Evolutionary conservation across 2,113 vertebrate species (phyloP).

Genomic region (Centropus bengalensis): DNA sequence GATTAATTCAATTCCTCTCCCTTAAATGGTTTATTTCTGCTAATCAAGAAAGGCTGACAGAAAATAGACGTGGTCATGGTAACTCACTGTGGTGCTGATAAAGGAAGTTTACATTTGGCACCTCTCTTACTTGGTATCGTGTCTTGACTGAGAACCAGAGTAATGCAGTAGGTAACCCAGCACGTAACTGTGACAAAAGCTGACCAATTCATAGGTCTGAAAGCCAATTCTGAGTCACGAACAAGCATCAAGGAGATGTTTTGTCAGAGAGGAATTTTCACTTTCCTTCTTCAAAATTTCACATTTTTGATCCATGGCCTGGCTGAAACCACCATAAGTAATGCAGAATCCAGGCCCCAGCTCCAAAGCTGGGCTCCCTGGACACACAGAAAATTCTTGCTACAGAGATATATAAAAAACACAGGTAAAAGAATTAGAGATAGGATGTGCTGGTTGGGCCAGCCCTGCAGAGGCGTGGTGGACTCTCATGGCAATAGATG

Average conservation of each 20-base stretch:
- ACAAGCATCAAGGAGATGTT: not conserved
- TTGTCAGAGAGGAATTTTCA: not conserved
- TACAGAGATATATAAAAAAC: not conserved
- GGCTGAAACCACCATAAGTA: not conserved
- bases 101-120: not conserved
- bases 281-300: not conserved
- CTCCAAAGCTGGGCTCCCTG: not conserved
- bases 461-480: too few relatives aligned
- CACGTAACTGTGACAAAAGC: not conserved
- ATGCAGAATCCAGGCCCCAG: not conserved
- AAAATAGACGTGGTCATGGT: not conserved
- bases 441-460: accelerated
- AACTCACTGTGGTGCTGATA: not conserved
- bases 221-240: not conserved
- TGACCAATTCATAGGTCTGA: not conserved
- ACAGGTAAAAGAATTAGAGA: not conserved
- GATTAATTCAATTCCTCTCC: not conserved
- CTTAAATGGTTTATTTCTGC: not conserved
- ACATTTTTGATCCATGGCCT: not conserved
- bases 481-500: not conserved
- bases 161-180: not conserved
- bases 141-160: not conserved
- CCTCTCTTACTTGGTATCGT: not conserved
- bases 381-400: not conserved
- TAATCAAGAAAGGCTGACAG: not conserved